Percentiles rank a stretch among this genome's conserved stretches.
Evolutionary conservation across 2,797 vertebrate species (phyloP).

Genomic region (Neopelma chrysocephalum): DNA sequence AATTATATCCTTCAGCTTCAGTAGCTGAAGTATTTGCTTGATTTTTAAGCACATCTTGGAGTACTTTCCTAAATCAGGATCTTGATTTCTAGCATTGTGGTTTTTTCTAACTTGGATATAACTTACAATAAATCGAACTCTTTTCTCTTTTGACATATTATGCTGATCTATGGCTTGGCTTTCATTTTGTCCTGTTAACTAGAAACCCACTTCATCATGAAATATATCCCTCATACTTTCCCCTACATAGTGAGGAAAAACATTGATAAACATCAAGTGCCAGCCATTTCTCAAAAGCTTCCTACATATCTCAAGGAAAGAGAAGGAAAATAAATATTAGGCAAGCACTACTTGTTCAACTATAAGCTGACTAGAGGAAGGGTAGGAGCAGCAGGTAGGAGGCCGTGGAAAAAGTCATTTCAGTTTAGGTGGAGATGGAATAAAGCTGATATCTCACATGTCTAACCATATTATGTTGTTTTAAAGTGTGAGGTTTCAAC

Average conservation of each 20-base stretch:
- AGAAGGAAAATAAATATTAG: constrained; percentile 53
- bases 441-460: neutral
- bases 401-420: neutral
- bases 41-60: neutral
- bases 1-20: neutral
- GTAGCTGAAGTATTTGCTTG: neutral
- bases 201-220: constrained; percentile 77
- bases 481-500: neutral
- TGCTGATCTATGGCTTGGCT: constrained; percentile 76
- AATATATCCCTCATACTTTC: constrained; percentile 74
- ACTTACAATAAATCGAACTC: constrained; percentile 72
- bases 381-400: neutral
- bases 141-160: constrained; percentile 69
- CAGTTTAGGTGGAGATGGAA: neutral
- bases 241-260: constrained; percentile 65
- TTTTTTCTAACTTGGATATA: constrained; percentile 57
- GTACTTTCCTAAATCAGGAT: constrained; percentile 31
- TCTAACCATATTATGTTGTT: neutral
- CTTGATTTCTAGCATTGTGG: constrained; percentile 12
- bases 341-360: constrained; percentile 30
- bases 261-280: constrained; percentile 73
- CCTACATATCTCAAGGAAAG: constrained; percentile 17
- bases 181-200: constrained; percentile 78
- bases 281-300: constrained; percentile 71
- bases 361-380: constrained; percentile 1